Evolutionary conservation across 2,888 invertebrate genomes (phyloP).

Genomic region (Glaucopsyche alexis): DNA sequence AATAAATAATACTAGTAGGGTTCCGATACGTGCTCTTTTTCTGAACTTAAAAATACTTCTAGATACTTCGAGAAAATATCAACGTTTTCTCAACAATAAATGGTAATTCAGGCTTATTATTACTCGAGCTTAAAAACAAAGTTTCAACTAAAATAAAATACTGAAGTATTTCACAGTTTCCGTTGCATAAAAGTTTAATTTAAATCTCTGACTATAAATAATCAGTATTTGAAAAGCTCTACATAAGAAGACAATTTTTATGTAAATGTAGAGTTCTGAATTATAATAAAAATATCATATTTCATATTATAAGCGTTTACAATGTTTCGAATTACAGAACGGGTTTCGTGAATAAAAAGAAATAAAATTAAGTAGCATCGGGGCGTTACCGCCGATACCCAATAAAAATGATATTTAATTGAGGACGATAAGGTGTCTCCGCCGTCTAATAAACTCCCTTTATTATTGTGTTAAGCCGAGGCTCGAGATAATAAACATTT

Average conservation of each 20-base stretch:
- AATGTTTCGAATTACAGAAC: constrained; percentile 16
- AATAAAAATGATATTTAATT: constrained; percentile 80
- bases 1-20: constrained; percentile 65
- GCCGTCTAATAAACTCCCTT: constrained; percentile 73
- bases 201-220: not conserved
- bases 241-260: not conserved
- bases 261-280: not conserved
- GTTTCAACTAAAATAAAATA: not conserved
- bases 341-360: constrained; percentile 47
- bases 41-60: not conserved
- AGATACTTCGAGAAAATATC: not conserved
- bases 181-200: not conserved
- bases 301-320: constrained; percentile 18
- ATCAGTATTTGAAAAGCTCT: not conserved
- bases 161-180: not conserved
- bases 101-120: not conserved
- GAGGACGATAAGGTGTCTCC: constrained; percentile 72
- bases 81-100: not conserved
- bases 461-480: constrained; percentile 69
- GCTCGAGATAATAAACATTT: constrained; percentile 57
- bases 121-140: not conserved
- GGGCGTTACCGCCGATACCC: constrained; percentile 67
- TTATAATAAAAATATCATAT: not conserved
- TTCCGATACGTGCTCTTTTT: constrained; percentile 31
- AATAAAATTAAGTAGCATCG: constrained; percentile 57